Evolutionary conservation across 2,113 vertebrate species (phyloP).

Genomic region (Nibea albiflora): DNA sequence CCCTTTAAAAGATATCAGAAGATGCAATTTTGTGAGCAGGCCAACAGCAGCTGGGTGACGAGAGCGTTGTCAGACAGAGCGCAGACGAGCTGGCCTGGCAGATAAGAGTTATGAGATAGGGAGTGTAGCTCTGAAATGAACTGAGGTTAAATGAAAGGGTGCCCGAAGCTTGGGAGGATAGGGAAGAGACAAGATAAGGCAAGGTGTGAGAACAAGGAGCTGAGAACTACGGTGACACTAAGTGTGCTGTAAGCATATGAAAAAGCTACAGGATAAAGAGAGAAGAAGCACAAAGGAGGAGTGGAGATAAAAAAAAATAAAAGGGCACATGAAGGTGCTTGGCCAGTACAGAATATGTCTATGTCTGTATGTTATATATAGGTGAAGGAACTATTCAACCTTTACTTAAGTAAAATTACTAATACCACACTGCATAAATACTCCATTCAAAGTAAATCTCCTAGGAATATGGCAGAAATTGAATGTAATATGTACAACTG

Average conservation of each 20-base stretch:
- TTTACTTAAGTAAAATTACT: not conserved
- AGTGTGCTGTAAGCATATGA: conserved; percentile 26
- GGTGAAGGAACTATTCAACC: not conserved
- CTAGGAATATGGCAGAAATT: no score
- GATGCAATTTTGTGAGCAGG: conserved; percentile 8
- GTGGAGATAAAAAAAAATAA: conserved; percentile 17
- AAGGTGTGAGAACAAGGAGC: conserved; percentile 41
- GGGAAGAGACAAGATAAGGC: conserved; percentile 41
- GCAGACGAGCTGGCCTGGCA: conserved; percentile 19
- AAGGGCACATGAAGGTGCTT: conserved; percentile 11
- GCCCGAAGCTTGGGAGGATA: conserved; percentile 15
- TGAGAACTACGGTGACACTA: not conserved
- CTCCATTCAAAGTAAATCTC: no score
- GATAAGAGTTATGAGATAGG: conserved; percentile 63
- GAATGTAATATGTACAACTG: no score
- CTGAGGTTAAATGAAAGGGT: conserved; percentile 45
- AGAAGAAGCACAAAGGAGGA: not conserved
- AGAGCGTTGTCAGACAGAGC: conserved; percentile 13
- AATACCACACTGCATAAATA: no score
- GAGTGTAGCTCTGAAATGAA: conserved; percentile 42
- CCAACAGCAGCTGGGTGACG: not conserved
- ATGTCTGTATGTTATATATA: not conserved
- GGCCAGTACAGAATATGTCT: not conserved
- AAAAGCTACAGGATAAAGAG: conserved; percentile 10
- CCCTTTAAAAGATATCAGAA: conserved; percentile 25